phyloP scores from a whole-genome alignment of 2,113 vertebrate species.

The Zeus faber region DNA sequence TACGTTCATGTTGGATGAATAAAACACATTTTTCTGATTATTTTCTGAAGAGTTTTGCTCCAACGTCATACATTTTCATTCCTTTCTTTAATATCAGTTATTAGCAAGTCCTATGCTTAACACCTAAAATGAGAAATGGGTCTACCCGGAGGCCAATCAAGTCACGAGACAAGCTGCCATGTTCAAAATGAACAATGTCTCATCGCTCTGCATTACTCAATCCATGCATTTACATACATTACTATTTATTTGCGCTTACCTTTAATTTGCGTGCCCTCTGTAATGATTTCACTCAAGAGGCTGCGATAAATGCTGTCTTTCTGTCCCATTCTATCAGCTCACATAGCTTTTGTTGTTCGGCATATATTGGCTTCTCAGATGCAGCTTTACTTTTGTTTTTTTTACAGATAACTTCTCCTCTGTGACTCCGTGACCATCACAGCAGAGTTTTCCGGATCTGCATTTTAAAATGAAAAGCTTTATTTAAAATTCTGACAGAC shows the following conservation, averaged over 20 bases:
- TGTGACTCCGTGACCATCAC: too few relatives aligned
- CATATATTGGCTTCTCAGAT: too few relatives aligned
- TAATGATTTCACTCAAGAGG: background rate
- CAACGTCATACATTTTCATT: constrained; percentile 11
- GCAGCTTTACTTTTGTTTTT: too few relatives aligned
- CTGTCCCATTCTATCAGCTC: background rate
- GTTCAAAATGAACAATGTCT: constrained; percentile 47
- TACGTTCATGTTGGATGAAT: too few relatives aligned
- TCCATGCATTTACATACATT: constrained; percentile 46
- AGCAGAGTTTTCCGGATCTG: too few relatives aligned
- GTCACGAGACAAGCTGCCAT: constrained; percentile 46
- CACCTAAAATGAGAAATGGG: constrained; percentile 39
- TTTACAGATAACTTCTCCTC: too few relatives aligned
- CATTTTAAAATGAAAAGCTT: too few relatives aligned
- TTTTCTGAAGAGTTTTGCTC: too few relatives aligned
- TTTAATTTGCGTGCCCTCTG: constrained; percentile 1
- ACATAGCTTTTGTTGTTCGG: too few relatives aligned
- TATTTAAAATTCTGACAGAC: too few relatives aligned
- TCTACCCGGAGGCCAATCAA: constrained; percentile 37
- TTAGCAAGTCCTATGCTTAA: constrained; percentile 8
- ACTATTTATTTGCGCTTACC: constrained; percentile 29
- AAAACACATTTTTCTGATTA: too few relatives aligned
- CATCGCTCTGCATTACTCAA: constrained; percentile 19
- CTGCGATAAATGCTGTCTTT: background rate
- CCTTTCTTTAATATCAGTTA: background rate